Percentiles rank a stretch among this genome's conserved stretches.
These are phyloP conservation scores for Andrena marginata DNA, from an alignment of 2,888 invertebrate genomes.

Conservation along the genomic window DNA sequence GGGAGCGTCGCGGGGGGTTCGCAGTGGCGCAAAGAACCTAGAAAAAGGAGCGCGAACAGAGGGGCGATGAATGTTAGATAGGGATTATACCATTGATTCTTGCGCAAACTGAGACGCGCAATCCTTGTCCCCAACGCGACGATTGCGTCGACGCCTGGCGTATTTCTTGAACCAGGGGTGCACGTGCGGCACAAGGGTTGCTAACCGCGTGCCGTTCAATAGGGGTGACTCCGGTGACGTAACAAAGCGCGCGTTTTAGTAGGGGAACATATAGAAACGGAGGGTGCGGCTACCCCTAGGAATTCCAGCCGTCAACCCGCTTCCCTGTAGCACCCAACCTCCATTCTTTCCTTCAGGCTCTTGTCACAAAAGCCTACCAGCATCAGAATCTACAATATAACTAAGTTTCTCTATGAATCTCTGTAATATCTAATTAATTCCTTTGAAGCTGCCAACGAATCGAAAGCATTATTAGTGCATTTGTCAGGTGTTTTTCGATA, in stretches of 20 bases:
- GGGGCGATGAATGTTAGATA: no score
- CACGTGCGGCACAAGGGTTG: conserved; percentile 76
- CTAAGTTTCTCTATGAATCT: neutral
- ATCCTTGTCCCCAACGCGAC: conserved; percentile 36
- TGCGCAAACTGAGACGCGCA: neutral
- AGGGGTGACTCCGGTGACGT: conserved; percentile 81
- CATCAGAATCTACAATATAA: no score
- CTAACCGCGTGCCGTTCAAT: conserved; percentile 62
- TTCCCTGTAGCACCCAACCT: neutral
- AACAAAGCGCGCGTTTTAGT: conserved; percentile 84
- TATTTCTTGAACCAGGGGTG: conserved; percentile 81
- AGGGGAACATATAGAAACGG: conserved; percentile 75
- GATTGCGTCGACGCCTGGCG: conserved; percentile 83
- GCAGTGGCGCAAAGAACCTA: conserved; percentile 37
- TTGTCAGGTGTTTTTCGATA: no score
- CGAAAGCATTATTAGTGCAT: no score
- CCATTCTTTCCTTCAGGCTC: neutral
- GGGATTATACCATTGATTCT: neutral
- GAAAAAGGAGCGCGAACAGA: no score
- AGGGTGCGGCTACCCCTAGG: conserved; percentile 54
- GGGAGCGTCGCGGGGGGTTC: conserved; percentile 47
- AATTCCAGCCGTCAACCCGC: neutral
- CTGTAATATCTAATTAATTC: neutral
- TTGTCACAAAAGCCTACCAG: neutral
- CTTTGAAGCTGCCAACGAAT: neutral